Base-by-base conservation (phyloP, 2,888 invertebrate genomes). In the Gari tellinella region DNA sequence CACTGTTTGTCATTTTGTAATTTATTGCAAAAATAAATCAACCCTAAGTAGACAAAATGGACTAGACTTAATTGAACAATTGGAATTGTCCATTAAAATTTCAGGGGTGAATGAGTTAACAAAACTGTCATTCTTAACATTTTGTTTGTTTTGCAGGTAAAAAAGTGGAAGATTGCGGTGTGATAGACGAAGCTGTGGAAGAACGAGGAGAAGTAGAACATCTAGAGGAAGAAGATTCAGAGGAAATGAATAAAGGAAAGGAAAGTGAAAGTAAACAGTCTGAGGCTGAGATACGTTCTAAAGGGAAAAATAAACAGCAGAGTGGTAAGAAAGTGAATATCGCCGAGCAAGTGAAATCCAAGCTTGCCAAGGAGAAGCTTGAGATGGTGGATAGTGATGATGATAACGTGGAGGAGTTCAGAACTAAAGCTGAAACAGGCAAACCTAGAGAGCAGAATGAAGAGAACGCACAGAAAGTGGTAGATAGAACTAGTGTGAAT, bases 401-500 rank as follows among this genome's bases (percentile, higher is more conserved):
- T 66, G 70, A 79, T 68, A 62, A 66, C 61, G 67, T 64, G 63
- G 63, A 67, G 48, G 68, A 63, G 26, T 23, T 31, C 26, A 58
- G 37, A 15, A 31, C 38, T 46, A 25, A 25, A 49, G 56, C 48
- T 66, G 53, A 43, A 17, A 56, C 58, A 61, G 31, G 10, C 5
- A 65, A 40, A 57, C 57, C 26, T 65, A 55, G 48, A 60, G 60
- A 21, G 48, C 37, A 37, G 17, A 45, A 38, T 15, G 23, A 37
- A 17, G 14, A 63, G 64, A 68, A 65, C 48, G 19, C 57, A 52
- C 48, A 81, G 57, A 72, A 77, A 72, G 63, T 62, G n/a, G 77
- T 80, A 21, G 65, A 70, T 58, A 70, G 68, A 70, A 80, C 76
- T 62, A 78, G 65, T 57, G 37, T 41, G 37, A 46, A 56, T 43